phyloP scores from a whole-genome alignment of 2,797 vertebrate genomes.

The Tangara arthus region DNA sequence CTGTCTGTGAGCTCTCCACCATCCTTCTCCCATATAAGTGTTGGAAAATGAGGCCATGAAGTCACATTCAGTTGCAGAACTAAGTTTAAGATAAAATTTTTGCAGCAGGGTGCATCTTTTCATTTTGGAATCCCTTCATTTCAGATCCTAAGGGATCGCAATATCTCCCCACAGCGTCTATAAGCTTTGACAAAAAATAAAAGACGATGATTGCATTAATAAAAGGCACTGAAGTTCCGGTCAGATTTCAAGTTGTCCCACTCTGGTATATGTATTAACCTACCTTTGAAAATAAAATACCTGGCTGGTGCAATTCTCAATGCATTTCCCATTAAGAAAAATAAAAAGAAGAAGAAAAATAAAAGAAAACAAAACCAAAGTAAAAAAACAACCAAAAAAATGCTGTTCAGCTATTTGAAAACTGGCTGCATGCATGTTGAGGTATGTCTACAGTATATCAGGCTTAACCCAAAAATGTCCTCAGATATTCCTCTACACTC shows the following conservation, averaged over 20 bases:
- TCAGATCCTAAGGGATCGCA: neutral
- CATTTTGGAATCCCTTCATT: neutral
- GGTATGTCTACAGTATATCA: neutral
- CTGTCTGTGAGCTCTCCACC: neutral
- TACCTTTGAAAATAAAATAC: neutral
- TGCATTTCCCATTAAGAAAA: neutral
- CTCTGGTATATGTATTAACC: neutral
- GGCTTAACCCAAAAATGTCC: neutral
- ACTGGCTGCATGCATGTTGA: neutral
- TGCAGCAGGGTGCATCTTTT: neutral
- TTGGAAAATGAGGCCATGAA: neutral
- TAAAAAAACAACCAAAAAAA: neutral
- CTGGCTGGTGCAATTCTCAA: neutral
- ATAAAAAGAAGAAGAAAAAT: accelerated
- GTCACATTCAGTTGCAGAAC: neutral
- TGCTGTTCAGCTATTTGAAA: neutral
- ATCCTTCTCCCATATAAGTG: neutral
- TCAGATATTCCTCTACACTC: neutral
- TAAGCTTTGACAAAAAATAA: neutral
- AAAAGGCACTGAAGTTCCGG: neutral
- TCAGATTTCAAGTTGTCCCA: neutral
- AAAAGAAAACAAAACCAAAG: accelerated
- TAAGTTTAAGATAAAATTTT: neutral
- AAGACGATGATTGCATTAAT: neutral
- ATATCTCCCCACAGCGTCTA: accelerated